Base-by-base conservation (phyloP, 2,797 vertebrate species). In the Catamblyrhynchus diadema region DNA sequence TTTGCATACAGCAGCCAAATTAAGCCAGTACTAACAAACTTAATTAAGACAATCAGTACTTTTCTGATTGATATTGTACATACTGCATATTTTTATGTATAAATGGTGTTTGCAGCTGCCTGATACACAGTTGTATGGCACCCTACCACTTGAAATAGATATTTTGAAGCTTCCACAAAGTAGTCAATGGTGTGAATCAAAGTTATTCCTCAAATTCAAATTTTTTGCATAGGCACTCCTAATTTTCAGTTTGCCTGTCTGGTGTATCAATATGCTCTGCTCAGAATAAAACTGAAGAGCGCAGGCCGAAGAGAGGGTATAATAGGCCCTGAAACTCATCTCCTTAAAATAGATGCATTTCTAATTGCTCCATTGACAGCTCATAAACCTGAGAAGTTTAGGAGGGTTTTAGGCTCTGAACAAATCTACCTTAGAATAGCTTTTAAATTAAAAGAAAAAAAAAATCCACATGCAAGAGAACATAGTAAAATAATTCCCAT, bases 1-100 rank as follows among this genome's bases (percentile, higher is more conserved):
- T 84, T 90, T 92, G 14, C 33, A 56, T 73, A 78, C 8, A 92
- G 33, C 48, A 84, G 47, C n/a, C 47, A 92, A 84, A 84, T 81
- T 48, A 75, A 65, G 24, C 12, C n/a, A 24, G 19, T 47, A 75
- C 21, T 90, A 90, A 70, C 28, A 53, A 67, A 64, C 22, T 64
- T 79, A 67, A 69, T 79, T 74, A 39, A 79, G 59, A 18, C 22
- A 84, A 69, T 47, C 3, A 6, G 2, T 45, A 67, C 17, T 86
- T 83, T 92, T 82, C 61, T 71, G 28, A 81, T 44, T 61, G 37
- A 77, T 70, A 83, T 28, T 69, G 12, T 61, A 32, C 30, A 18
- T 56, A 16, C 4, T 48, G 33, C 8, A 24, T 44, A 37, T 72
- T 79, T 93, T 74, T 53, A 28, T 64, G 14, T 24, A 51, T 39